These are phyloP conservation scores for Myiozetetes cayanensis DNA, from an alignment of 2,113 vertebrate genomes.

Conservation along the genomic window DNA sequence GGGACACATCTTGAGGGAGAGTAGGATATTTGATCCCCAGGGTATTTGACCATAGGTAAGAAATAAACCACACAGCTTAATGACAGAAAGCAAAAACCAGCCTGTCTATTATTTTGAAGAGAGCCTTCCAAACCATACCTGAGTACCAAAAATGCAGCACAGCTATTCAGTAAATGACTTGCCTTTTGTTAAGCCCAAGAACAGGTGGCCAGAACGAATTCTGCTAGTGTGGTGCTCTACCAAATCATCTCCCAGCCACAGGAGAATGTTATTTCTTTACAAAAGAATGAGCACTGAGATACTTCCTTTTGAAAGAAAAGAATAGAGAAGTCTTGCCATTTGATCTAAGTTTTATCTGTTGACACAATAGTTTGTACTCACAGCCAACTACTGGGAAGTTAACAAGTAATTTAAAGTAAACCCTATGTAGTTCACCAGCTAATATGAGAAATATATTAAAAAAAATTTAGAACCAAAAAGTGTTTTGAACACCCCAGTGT, in stretches of 20 bases:
- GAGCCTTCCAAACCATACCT: neutral
- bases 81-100: neutral
- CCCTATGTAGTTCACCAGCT: neutral
- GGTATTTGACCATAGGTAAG: neutral
- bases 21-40: neutral
- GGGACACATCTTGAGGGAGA: neutral
- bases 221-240: neutral
- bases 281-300: neutral
- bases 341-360: slow-evolving; percentile 19
- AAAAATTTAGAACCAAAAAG: neutral
- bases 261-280: slow-evolving; percentile 7
- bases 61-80: neutral
- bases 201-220: slow-evolving; percentile 16
- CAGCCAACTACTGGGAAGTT: neutral
- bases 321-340: slow-evolving; percentile 14
- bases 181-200: slow-evolving; percentile 11
- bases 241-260: neutral
- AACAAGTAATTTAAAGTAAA: slow-evolving; percentile 55
- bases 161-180: neutral
- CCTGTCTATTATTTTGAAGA: neutral
- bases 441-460: neutral
- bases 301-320: slow-evolving; percentile 17
- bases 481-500: neutral
- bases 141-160: neutral
- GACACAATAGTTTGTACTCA: neutral